Evolutionary conservation across 2,797 vertebrate species (phyloP).

Genomic region (Acanthopagrus latus): DNA sequence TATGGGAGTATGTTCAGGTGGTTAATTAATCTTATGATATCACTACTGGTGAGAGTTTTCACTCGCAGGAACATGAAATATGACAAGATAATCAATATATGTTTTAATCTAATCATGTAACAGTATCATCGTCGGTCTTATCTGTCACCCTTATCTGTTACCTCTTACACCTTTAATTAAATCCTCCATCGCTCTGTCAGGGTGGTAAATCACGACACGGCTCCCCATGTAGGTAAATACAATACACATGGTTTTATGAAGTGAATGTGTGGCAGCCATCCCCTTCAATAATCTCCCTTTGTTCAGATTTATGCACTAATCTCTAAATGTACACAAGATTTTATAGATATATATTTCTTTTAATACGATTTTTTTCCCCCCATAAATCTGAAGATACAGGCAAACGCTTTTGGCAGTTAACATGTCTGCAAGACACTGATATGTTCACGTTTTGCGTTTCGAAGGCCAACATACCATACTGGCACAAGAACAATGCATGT

Average conservation of each 20-base stretch:
- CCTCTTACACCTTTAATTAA: conserved; percentile 10
- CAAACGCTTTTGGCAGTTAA: no score
- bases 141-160: conserved; percentile 30
- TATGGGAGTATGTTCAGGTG: not conserved
- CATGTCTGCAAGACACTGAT: no score
- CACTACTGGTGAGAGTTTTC: conserved; percentile 17
- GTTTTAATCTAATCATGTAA: conserved; percentile 18
- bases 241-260: conserved; percentile 12
- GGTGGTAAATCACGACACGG: conserved; percentile 8
- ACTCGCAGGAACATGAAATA: not conserved
- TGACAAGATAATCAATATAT: conserved; percentile 28
- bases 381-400: not conserved
- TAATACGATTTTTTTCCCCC: no score
- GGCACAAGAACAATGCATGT: no score
- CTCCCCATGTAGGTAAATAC: not conserved
- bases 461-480: no score
- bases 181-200: conserved; percentile 15
- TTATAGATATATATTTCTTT: not conserved
- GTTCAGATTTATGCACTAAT: not conserved
- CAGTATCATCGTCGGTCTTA: not conserved
- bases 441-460: no score
- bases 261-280: not conserved
- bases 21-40: conserved; percentile 11
- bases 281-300: not conserved
- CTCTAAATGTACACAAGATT: not conserved